Percentiles rank a stretch among this genome's conserved stretches.
Evolutionary conservation across 2,113 vertebrate genomes (phyloP).

Genomic region (Nothobranchius kuhntae): DNA sequence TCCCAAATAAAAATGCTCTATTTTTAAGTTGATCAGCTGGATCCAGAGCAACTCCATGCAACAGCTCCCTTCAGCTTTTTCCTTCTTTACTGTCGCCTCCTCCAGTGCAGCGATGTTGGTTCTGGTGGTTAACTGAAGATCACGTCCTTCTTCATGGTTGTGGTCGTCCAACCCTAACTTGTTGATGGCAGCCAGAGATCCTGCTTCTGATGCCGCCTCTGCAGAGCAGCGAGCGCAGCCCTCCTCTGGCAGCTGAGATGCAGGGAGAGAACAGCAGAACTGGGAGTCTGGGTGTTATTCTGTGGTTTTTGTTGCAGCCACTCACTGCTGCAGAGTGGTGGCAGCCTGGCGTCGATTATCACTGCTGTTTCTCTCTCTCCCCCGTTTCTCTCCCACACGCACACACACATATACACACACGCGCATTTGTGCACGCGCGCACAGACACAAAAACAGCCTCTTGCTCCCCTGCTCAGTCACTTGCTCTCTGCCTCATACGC

Average conservation of each 20-base stretch:
- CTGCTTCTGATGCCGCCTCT: slow-evolving; percentile 85
- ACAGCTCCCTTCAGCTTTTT: slow-evolving; percentile 54
- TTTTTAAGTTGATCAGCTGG: slow-evolving; percentile 76
- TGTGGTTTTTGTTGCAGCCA: slow-evolving; percentile 96
- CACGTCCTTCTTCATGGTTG: slow-evolving; percentile 74
- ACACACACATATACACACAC: slow-evolving; percentile 25
- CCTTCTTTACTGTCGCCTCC: slow-evolving; percentile 62
- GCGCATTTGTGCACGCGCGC: neutral
- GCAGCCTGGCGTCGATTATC: slow-evolving; percentile 97
- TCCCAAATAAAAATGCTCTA: slow-evolving; percentile 62
- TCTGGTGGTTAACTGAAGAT: slow-evolving; percentile 86
- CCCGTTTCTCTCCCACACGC: slow-evolving; percentile 48
- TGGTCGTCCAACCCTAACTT: slow-evolving; percentile 90
- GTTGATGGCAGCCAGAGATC: slow-evolving; percentile 94
- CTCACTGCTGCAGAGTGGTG: slow-evolving; percentile 96
- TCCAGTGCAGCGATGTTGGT: slow-evolving; percentile 77
- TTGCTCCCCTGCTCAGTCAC: slow-evolving; percentile 62
- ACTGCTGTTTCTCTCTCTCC: slow-evolving; percentile 85
- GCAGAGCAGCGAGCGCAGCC: slow-evolving; percentile 89
- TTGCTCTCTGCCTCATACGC: slow-evolving; percentile 70
- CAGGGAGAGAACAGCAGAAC: slow-evolving; percentile 80
- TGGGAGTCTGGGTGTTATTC: slow-evolving; percentile 77
- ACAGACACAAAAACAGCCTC: slow-evolving; percentile 57
- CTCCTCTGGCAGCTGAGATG: slow-evolving; percentile 89
- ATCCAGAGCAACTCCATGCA: slow-evolving; percentile 73